phyloP scores from a whole-genome alignment of 2,797 vertebrate species.

The Sciurus vulgaris region DNA sequence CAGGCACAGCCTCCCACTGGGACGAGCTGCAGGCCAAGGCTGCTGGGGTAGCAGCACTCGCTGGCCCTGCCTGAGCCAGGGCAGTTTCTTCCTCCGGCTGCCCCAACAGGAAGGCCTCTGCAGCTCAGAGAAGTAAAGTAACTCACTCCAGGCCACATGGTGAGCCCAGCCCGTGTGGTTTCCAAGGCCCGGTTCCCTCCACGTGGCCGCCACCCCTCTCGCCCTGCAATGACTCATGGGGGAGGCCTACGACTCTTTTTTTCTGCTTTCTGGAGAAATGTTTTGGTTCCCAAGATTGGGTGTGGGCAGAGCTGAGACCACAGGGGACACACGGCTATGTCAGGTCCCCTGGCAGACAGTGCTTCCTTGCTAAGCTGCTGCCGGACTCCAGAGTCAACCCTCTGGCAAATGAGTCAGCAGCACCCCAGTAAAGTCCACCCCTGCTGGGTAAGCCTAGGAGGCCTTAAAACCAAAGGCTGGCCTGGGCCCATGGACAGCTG shows the following conservation, averaged over 20 bases:
- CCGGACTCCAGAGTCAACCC: neutral
- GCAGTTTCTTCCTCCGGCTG: neutral
- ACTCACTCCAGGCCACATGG: neutral
- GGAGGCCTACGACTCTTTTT: neutral
- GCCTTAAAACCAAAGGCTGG: neutral
- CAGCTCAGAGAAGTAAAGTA: conserved; percentile 15
- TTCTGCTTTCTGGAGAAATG: conserved; percentile 45
- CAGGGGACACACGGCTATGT: neutral
- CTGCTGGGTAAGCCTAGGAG: neutral
- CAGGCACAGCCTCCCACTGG: fast-evolving
- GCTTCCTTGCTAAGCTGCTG: neutral
- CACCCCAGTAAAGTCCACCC: neutral
- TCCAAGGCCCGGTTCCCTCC: neutral
- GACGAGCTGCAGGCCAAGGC: neutral
- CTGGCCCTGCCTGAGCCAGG: neutral
- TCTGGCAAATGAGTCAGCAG: neutral
- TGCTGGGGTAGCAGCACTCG: neutral
- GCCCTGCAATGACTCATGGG: neutral
- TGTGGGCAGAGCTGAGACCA: conserved; percentile 35
- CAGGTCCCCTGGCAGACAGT: neutral
- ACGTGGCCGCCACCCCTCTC: fast-evolving
- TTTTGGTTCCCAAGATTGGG: conserved; percentile 64
- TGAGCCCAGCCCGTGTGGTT: neutral
- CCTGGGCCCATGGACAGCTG: neutral
- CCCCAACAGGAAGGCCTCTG: neutral